Evolutionary conservation across 2,113 vertebrate genomes (phyloP), one percentile per base, ranked within the genome.

Genomic region (Microcebus murinus): DNA sequence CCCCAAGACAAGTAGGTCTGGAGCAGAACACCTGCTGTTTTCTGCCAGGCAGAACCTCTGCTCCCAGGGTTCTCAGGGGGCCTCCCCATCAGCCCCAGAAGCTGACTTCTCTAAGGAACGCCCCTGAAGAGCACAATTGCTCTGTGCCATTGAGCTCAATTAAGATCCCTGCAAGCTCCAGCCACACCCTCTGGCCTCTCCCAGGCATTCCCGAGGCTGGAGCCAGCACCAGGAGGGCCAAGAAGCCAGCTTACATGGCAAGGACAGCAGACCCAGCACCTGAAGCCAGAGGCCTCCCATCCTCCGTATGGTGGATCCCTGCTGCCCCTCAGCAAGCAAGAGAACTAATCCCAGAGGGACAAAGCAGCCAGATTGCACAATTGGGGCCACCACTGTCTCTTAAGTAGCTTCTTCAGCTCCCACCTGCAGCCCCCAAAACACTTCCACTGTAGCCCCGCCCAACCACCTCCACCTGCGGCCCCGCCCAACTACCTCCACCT

Each of bases 241-340:
- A 18, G 13, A n/a, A 87, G 45, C 25, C 12, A 31, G 14, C 91
- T 94, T 94, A 98, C 94, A 95, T 15, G 52, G 79, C 74, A 90
- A 65, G 59, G 2, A 91, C 15, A 96, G 45, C 52, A 97, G 48
- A 92, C 20, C 36, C 76, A 98, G 55, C 79, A 93, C 34, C 93
- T 93, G 90, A 4, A 55, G 74, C 93, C 94, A 73, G 74, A 91
- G 50, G 15, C 42, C 15, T 3, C 67, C 87, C 55, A 57, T 13
- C 9, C n/a, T 25, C 21, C 29, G 36, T 57, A 10, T 15, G 15
- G 11, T 9, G 25, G 57, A 45, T 9, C 42, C 36, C 52, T 13
- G 0, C 13, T 0, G 4, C 4, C 20, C 76, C 57, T 34, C 71
- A 17, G 73, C 36, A 63, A 63, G 68, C 10, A 59, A 36, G 6